Evolutionary conservation across 2,888 invertebrate genomes (phyloP).

Genomic region (Steromphala cineraria): DNA sequence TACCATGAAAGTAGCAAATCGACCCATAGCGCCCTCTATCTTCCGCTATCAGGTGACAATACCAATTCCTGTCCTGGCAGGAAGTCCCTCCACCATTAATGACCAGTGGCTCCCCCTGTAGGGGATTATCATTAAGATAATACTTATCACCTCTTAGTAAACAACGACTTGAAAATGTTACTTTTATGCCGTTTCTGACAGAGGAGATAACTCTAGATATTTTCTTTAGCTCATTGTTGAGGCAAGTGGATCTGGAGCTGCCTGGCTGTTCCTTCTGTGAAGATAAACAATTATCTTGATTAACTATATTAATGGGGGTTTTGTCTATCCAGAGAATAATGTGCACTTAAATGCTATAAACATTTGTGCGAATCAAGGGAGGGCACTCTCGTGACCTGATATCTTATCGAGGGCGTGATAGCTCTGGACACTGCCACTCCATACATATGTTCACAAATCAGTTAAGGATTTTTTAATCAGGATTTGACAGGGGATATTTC

Average conservation of each 20-base stretch:
- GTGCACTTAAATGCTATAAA: background rate
- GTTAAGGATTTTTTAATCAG: slow-evolving; percentile 8
- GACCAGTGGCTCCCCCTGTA: slow-evolving; percentile 18
- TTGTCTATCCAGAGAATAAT: slow-evolving; percentile 12
- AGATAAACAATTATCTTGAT: background rate
- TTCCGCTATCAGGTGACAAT: background rate
- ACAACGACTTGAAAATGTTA: slow-evolving; percentile 24
- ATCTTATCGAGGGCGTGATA: background rate
- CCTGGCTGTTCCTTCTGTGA: background rate
- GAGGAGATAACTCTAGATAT: background rate
- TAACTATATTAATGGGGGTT: slow-evolving; percentile 11
- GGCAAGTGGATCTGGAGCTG: background rate
- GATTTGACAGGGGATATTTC: background rate
- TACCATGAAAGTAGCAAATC: background rate
- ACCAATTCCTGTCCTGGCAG: background rate
- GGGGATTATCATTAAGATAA: slow-evolving; percentile 27
- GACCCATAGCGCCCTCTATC: slow-evolving; percentile 11
- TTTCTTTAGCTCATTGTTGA: slow-evolving; percentile 15
- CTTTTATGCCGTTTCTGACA: slow-evolving; percentile 17
- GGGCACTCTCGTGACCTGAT: slow-evolving; percentile 2
- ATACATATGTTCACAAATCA: slow-evolving; percentile 17
- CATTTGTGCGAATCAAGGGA: slow-evolving; percentile 1
- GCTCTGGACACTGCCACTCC: slow-evolving; percentile 4
- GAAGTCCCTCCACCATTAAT: slow-evolving; percentile 10
- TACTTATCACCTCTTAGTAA: slow-evolving; percentile 24